Evolutionary conservation across 2,888 invertebrate genomes (phyloP), one percentile per base, ranked within the genome.

Genomic region (Anthoptus insignis): DNA sequence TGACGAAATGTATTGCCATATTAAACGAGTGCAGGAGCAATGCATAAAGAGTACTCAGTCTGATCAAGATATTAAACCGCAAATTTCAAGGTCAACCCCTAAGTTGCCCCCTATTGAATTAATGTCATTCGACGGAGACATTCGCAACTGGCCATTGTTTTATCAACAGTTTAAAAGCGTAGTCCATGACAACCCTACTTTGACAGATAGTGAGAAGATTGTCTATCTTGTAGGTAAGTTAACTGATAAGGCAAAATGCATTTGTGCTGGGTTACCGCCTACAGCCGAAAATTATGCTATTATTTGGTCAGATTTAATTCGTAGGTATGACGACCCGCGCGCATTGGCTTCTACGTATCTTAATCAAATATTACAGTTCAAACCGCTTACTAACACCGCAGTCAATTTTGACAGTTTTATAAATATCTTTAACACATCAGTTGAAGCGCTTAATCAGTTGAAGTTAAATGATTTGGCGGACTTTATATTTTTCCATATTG

Each of bases 91-190:
- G 14, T 16, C 39, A 16, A 3, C 9, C 2, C 39, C 53, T 21
- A 34, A 27, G 8, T 21, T 53, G 7, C 53, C 53, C 2, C 7
- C 19, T 21, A 13, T 53, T 19, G 52, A 52, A 52, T 37, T 53
- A n/a, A 53, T 34, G 34, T 22, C 60, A 19, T 60, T 60, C 11
- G 52, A 60, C 42, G 60, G 52, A n/a, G 60, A 60, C 11, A 52
- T 60, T 34, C 50, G 60, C 8, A 19, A 42, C 21, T 61, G 61
- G 54, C 29, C 61, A 14, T 16, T 61, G 21, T 61, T 61, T 9
- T 61, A 54, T 39, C 37, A 52, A 21, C 52, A 52, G n/a, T 53
- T 60, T 53, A 53, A 60, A 21, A 34, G 42, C 13, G 14, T 58
- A 16, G 29, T 60, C 19, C 60, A 60, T 19, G 52, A 60, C 21